These are phyloP conservation scores for Columba guinea DNA, from an alignment of 2,797 vertebrate species.

Conservation along the genomic window DNA sequence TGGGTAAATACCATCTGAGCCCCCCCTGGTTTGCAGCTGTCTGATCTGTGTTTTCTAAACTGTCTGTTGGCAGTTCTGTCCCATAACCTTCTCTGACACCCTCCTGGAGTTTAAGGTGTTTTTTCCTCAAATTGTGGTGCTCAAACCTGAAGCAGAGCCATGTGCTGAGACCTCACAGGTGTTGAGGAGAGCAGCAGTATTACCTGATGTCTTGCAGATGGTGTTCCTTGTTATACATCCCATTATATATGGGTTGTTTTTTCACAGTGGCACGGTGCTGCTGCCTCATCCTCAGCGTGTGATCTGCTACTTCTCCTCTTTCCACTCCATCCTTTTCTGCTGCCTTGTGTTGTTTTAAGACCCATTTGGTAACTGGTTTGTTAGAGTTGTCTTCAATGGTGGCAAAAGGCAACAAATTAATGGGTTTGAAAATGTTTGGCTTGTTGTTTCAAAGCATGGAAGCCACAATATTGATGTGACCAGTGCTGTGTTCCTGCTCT, in stretches of 20 bases:
- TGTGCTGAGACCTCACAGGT: not conserved
- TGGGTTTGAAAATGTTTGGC: not conserved
- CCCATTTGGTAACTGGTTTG: not conserved
- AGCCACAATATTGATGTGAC: not conserved
- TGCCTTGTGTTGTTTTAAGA: not conserved
- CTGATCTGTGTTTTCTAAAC: slow-evolving; percentile 20
- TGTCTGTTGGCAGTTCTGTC: slow-evolving; percentile 25
- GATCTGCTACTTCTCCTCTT: not conserved
- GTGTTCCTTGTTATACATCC: not conserved
- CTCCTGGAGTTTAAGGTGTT: not conserved
- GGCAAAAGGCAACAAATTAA: not conserved
- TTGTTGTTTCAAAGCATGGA: not conserved
- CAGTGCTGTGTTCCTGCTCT: not conserved
- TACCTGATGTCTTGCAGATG: slow-evolving; percentile 22
- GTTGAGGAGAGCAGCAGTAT: not conserved
- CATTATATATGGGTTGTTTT: not conserved
- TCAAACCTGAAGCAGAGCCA: not conserved
- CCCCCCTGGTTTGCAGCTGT: not conserved
- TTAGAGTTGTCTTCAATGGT: not conserved
- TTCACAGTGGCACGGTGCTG: not conserved
- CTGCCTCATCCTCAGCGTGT: not conserved
- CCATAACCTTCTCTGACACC: slow-evolving; percentile 30
- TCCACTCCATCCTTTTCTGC: not conserved
- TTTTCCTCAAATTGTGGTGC: not conserved
- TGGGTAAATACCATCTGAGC: slow-evolving; percentile 62